phyloP scores from a whole-genome alignment of 2,888 invertebrate species.

The Caenorhabditis doughertyi region DNA sequence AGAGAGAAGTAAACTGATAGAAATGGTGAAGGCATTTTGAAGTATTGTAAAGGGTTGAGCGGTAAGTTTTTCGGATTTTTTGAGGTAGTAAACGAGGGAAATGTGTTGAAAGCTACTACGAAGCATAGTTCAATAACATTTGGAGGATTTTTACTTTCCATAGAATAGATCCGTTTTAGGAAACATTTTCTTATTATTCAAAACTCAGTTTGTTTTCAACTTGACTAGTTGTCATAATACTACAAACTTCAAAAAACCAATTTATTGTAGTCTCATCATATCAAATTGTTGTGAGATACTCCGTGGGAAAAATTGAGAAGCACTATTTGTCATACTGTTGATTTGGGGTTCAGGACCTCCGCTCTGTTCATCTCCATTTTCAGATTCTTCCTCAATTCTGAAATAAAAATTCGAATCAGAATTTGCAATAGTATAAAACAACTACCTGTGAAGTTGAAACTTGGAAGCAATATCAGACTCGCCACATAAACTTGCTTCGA shows the following conservation, averaged over 20 bases:
- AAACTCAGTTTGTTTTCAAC: too few relatives aligned
- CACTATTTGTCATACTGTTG: constrained; percentile 22
- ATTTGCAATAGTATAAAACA: neutral
- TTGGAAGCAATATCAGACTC: constrained; percentile 69
- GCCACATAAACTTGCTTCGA: constrained; percentile 56
- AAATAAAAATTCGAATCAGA: neutral
- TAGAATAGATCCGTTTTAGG: too few relatives aligned
- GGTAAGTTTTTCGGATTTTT: constrained; percentile 22
- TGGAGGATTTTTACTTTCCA: too few relatives aligned
- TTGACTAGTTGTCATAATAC: neutral
- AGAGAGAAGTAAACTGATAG: constrained; percentile 31
- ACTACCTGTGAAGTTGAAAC: constrained; percentile 69
- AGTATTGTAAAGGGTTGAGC: constrained; percentile 39
- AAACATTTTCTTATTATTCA: too few relatives aligned
- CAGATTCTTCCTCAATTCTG: constrained; percentile 68
- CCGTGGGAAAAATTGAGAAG: constrained; percentile 62
- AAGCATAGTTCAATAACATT: neutral
- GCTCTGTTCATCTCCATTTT: constrained; percentile 30
- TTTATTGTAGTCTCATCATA: constrained; percentile 62
- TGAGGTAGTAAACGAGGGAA: neutral
- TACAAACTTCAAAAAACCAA: neutral
- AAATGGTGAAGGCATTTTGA: constrained; percentile 20
- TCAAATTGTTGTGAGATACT: constrained; percentile 71
- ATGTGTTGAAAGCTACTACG: neutral
- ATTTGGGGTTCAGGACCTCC: constrained; percentile 12